Evolutionary conservation across 2,797 vertebrate genomes (phyloP).

Genomic region (Thaleichthys pacificus): DNA sequence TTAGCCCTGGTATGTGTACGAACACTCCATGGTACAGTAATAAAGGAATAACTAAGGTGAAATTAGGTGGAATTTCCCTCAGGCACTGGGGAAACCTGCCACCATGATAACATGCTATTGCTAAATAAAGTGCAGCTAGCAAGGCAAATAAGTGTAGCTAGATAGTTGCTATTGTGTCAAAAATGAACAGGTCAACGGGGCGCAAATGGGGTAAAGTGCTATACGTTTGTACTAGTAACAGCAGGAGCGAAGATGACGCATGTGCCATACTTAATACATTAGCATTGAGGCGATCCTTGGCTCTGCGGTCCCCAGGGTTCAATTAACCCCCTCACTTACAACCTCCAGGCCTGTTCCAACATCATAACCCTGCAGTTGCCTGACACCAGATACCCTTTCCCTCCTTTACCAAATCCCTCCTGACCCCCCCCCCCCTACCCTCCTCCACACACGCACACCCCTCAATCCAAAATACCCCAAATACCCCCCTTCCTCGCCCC

Average conservation of each 20-base stretch:
- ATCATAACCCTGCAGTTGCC: slow-evolving; percentile 14
- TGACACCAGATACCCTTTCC: slow-evolving; percentile 10
- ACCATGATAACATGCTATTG: neutral
- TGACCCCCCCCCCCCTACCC: slow-evolving; percentile 34
- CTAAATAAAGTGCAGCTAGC: neutral
- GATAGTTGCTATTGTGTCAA: neutral
- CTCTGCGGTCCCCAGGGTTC: neutral
- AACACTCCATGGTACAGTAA: slow-evolving; percentile 21
- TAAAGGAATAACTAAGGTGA: slow-evolving; percentile 15
- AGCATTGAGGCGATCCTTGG: neutral
- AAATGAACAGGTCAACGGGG: neutral
- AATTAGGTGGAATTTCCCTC: slow-evolving; percentile 4
- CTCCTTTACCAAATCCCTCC: slow-evolving; percentile 31
- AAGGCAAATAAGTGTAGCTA: neutral
- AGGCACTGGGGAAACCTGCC: neutral
- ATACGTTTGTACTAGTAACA: neutral
- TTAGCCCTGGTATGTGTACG: slow-evolving; percentile 44
- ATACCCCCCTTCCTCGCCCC: neutral
- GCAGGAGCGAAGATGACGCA: neutral
- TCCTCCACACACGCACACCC: slow-evolving; percentile 17
- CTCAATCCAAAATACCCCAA: no score
- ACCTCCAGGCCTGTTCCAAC: slow-evolving; percentile 25
- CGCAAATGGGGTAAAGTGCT: neutral
- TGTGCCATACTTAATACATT: neutral
- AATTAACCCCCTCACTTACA: slow-evolving; percentile 23